Conservation (phyloP, 1,140 invertebrate species). For the Chironomus tepperi region DNA sequence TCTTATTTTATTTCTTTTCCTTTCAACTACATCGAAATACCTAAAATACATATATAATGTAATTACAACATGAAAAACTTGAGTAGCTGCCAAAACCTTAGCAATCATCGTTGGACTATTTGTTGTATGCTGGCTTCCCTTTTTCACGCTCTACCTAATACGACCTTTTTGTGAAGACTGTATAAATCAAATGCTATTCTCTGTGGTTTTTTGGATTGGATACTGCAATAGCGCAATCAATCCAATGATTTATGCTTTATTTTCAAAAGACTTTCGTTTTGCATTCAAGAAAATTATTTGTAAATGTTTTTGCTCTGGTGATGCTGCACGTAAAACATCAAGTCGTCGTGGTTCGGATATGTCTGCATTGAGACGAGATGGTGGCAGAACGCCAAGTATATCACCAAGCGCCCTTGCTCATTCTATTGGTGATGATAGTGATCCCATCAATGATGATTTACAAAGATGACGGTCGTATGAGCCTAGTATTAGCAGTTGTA, state of each 20-base stretch:
- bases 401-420: conserved; percentile 40
- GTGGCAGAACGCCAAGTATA: conserved; percentile 43
- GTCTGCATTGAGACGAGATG: conserved; percentile 45
- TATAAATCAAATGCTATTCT: conserved; percentile 73
- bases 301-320: conserved; percentile 56
- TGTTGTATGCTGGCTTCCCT: conserved; percentile 88
- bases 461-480: conserved; percentile 47
- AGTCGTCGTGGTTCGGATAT: conserved; percentile 55
- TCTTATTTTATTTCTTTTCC: background rate
- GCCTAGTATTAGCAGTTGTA: conserved; percentile 35
- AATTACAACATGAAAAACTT: conserved; percentile 49
- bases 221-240: conserved; percentile 95
- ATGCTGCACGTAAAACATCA: conserved; percentile 35
- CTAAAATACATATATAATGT: too few species aligned
- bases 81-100: conserved; percentile 85
- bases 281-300: conserved; percentile 89
- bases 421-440: conserved; percentile 46
- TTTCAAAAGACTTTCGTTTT: conserved; percentile 85
- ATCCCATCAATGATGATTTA: conserved; percentile 41
- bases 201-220: conserved; percentile 91
- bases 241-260: conserved; percentile 84
- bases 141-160: conserved; percentile 88
- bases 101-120: conserved; percentile 92
- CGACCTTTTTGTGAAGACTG: conserved; percentile 73
- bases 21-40: background rate